These are phyloP conservation scores for Drosophila trapezifrons DNA, from an alignment of 1,140 invertebrate genomes.

Conservation along the genomic window DNA sequence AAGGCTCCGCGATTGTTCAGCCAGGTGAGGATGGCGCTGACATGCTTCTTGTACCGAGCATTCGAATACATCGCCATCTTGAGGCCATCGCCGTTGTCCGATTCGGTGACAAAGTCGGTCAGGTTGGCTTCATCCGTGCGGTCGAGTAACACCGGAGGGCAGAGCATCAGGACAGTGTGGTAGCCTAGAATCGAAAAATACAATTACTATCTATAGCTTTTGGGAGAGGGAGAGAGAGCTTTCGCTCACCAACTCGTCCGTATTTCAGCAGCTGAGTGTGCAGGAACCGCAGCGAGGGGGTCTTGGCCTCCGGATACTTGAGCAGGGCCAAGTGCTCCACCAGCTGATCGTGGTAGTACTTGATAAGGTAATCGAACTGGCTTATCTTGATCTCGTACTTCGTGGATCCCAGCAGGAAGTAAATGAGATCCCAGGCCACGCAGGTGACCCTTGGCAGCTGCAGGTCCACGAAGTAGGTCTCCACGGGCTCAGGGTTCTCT, in stretches of 20 bases:
- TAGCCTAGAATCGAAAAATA: slow-evolving; percentile 21
- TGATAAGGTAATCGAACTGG: slow-evolving; percentile 64
- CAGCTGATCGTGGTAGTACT: slow-evolving; percentile 64
- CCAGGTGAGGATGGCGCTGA: slow-evolving; percentile 50
- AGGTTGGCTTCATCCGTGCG: slow-evolving; percentile 41
- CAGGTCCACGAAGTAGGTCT: slow-evolving; percentile 82
- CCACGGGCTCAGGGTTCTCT: slow-evolving; percentile 17
- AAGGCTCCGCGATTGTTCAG: slow-evolving; percentile 52
- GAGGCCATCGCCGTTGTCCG: slow-evolving; percentile 37
- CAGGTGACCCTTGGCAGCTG: slow-evolving; percentile 68
- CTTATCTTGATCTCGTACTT: slow-evolving; percentile 52
- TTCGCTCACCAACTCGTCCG: slow-evolving; percentile 44
- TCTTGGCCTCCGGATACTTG: slow-evolving; percentile 52
- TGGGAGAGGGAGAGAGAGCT: not conserved
- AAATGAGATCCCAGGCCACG: slow-evolving; percentile 74
- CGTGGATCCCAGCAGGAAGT: slow-evolving; percentile 69
- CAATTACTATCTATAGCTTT: not conserved
- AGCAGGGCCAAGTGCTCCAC: slow-evolving; percentile 51
- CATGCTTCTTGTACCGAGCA: slow-evolving; percentile 41
- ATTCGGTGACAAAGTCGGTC: slow-evolving; percentile 49
- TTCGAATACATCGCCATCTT: slow-evolving; percentile 60
- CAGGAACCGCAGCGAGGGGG: slow-evolving; percentile 80
- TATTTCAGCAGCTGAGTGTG: slow-evolving; percentile 60
- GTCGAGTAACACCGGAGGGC: slow-evolving; percentile 55
- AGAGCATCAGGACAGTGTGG: slow-evolving; percentile 44